Percentiles rank a stretch among this genome's conserved stretches.
phyloP scores from a whole-genome alignment of 2,797 vertebrate species.

The Chaenodraco wilsoni region DNA sequence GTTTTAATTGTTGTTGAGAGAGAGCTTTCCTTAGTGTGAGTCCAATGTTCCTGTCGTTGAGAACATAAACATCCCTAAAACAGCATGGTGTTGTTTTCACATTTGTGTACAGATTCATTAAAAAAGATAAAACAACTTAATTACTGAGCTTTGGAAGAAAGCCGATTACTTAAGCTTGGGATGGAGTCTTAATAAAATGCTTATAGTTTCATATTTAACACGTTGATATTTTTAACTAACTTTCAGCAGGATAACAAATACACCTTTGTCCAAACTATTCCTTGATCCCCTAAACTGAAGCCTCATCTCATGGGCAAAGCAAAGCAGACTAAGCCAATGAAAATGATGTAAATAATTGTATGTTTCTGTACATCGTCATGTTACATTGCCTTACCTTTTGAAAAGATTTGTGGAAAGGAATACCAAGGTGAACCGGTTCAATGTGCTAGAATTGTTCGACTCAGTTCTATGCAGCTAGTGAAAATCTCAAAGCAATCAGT shows the following conservation, averaged over 20 bases:
- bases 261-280: not conserved
- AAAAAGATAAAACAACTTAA: not conserved
- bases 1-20: not conserved
- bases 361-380: not conserved
- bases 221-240: not conserved
- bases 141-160: not conserved
- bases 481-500: slow-evolving; percentile 17
- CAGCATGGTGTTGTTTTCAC: not conserved
- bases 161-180: not conserved
- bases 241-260: too few species aligned
- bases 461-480: slow-evolving; percentile 10
- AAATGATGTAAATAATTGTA: not conserved
- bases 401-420: slow-evolving; percentile 15
- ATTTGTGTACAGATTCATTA: not conserved
- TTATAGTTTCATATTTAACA: not conserved
- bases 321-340: not conserved
- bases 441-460: not conserved
- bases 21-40: not conserved
- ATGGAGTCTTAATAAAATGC: not conserved
- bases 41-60: not conserved
- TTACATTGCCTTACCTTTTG: not conserved
- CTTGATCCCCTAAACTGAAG: not conserved
- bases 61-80: not conserved
- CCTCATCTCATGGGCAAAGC: not conserved
- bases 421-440: slow-evolving; percentile 1